phyloP scores from a whole-genome alignment of 2,797 vertebrate species.

The Sternarchorhynchus goeldii region DNA sequence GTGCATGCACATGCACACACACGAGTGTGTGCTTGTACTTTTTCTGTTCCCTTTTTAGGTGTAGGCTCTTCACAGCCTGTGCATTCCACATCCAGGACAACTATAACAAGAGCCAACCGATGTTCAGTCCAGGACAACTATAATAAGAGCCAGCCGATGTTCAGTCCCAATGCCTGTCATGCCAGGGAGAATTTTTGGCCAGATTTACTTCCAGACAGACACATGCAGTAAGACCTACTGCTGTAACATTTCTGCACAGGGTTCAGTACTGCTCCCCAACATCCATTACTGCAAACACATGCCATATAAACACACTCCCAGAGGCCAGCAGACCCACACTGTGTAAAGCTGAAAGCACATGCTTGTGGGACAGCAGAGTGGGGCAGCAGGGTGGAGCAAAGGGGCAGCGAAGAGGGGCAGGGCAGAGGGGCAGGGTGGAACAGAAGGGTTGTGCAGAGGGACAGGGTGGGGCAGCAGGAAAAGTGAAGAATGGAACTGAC shows the following conservation, averaged over 20 bases:
- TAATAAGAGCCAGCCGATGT: conserved; percentile 38
- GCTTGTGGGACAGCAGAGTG: background rate
- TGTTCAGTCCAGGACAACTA: conserved; percentile 21
- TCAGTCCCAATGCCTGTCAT: conserved; percentile 30
- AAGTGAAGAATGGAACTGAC: conserved; percentile 25
- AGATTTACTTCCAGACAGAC: conserved; percentile 44
- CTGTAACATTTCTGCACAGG: conserved; percentile 14
- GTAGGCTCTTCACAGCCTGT: conserved; percentile 26
- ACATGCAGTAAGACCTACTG: conserved; percentile 17
- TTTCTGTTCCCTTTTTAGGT: conserved; percentile 50
- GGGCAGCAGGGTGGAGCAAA: too few species aligned
- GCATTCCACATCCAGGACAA: conserved; percentile 39
- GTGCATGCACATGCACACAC: too few species aligned
- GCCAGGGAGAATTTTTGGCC: conserved; percentile 21
- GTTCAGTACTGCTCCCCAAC: background rate
- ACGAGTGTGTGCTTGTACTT: background rate
- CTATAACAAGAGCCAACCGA: conserved; percentile 43
- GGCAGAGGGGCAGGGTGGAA: background rate
- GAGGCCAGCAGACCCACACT: background rate
- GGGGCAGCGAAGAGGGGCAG: background rate
- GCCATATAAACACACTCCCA: background rate
- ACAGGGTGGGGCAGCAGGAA: conserved; percentile 12
- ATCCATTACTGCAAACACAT: background rate
- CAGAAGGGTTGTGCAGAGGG: background rate
- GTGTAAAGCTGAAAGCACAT: background rate